Percentiles rank a stretch among this genome's conserved stretches.
Conservation (phyloP, 2,113 vertebrate species). For the Malurus cyaneus region DNA sequence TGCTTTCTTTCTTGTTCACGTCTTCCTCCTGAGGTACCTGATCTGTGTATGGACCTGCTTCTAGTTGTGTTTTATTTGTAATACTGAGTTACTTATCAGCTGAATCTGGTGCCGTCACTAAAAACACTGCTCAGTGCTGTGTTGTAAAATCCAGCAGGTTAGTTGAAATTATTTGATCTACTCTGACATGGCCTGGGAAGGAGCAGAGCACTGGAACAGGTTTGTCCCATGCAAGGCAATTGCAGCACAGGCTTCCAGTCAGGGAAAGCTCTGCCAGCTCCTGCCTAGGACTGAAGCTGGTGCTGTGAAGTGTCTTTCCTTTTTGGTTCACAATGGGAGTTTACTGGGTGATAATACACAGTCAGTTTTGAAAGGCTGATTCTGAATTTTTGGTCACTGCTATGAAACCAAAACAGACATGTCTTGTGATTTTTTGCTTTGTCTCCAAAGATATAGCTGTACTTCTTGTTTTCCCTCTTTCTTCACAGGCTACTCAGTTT, state of each 20-base stretch:
- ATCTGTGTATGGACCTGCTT: background rate
- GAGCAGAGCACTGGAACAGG: background rate
- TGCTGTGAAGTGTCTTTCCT: background rate
- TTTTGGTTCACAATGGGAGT: background rate
- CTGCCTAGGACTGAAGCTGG: background rate
- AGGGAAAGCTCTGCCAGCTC: background rate
- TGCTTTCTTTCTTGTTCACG: background rate
- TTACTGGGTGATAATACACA: background rate
- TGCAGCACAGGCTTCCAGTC: background rate
- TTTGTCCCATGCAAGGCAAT: background rate
- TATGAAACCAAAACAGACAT: background rate
- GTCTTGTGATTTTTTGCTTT: background rate
- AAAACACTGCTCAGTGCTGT: background rate
- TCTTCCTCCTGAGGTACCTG: background rate
- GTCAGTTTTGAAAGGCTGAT: background rate
- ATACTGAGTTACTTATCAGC: background rate
- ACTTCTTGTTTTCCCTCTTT: background rate
- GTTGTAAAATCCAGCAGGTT: background rate
- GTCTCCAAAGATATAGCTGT: background rate
- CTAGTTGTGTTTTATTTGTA: background rate
- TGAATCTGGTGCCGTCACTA: background rate
- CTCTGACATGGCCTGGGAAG: background rate
- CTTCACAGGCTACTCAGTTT: background rate
- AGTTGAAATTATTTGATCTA: background rate
- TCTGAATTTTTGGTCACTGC: background rate